These are phyloP conservation scores for Hemibagrus guttatus DNA, from an alignment of 2,797 vertebrate species.

Conservation along the genomic window DNA sequence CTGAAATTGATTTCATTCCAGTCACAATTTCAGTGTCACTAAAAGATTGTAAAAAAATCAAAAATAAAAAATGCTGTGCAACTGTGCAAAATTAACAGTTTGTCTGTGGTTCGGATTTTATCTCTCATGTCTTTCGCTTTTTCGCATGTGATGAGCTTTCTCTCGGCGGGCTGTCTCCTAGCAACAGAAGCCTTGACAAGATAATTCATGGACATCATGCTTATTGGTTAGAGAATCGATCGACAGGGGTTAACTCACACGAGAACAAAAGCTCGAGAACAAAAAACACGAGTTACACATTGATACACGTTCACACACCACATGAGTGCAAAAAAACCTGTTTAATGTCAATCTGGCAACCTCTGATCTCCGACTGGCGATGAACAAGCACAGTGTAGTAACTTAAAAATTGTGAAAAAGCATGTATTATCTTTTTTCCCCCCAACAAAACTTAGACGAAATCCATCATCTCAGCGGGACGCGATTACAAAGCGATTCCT, in stretches of 20 bases:
- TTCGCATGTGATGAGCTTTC: neutral
- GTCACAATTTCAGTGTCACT: neutral
- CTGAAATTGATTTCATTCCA: neutral
- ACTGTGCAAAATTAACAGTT: no score
- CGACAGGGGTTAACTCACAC: conserved; percentile 39
- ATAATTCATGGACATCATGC: conserved; percentile 69
- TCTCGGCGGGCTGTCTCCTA: neutral
- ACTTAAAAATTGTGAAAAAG: no score
- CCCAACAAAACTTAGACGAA: neutral
- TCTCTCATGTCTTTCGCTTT: neutral
- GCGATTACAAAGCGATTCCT: conserved; percentile 1
- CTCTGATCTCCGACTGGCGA: neutral
- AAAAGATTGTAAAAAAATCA: no score
- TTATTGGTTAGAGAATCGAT: conserved; percentile 67
- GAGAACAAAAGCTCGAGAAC: conserved; percentile 38
- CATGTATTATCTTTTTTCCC: neutral
- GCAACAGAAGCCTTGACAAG: conserved; percentile 58
- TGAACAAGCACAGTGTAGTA: neutral
- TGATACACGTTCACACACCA: neutral
- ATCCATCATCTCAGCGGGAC: neutral
- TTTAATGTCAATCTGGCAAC: neutral
- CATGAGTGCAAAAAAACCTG: neutral
- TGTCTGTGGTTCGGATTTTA: neutral
- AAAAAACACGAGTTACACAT: conserved; percentile 1
- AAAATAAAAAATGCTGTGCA: neutral